phyloP scores from a whole-genome alignment of 2,888 invertebrate species.

The Epicampocera succincta region DNA sequence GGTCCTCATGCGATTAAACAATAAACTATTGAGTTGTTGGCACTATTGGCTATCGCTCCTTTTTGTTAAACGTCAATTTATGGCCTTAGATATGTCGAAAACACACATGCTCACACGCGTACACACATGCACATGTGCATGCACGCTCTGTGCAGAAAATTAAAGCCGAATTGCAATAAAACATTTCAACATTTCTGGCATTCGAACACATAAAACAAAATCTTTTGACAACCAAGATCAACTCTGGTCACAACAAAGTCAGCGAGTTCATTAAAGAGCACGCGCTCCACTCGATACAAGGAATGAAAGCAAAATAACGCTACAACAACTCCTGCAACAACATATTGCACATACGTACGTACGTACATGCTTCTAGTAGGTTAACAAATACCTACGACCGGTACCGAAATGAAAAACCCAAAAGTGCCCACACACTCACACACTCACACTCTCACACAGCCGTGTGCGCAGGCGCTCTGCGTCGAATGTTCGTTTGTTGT shows the following conservation, averaged over 20 bases:
- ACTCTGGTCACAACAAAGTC: slow-evolving; percentile 62
- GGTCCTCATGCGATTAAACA: slow-evolving; percentile 16
- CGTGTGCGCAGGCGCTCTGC: not conserved
- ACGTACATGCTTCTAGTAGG: slow-evolving; percentile 21
- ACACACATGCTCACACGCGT: not conserved
- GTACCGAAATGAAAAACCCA: slow-evolving; percentile 50
- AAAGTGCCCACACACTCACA: not conserved
- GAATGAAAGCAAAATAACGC: not conserved
- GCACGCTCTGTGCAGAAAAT: slow-evolving; percentile 8
- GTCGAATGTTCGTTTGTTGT: slow-evolving; percentile 44
- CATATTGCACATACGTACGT: too few species aligned
- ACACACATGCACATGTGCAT: not conserved
- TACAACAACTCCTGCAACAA: not conserved
- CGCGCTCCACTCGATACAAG: slow-evolving; percentile 32
- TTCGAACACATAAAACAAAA: slow-evolving; percentile 63
- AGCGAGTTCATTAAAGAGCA: slow-evolving; percentile 61
- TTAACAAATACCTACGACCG: slow-evolving; percentile 20
- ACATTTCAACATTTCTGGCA: slow-evolving; percentile 55
- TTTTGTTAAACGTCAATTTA: slow-evolving; percentile 57
- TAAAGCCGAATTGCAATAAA: slow-evolving; percentile 49
- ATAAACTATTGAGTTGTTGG: slow-evolving; percentile 49
- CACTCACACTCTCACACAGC: not conserved
- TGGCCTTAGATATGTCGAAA: slow-evolving; percentile 28
- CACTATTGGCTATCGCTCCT: slow-evolving; percentile 28
- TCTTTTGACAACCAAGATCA: slow-evolving; percentile 65